phyloP scores from a whole-genome alignment of 2,113 vertebrate species.

The Sorex fumeus region DNA sequence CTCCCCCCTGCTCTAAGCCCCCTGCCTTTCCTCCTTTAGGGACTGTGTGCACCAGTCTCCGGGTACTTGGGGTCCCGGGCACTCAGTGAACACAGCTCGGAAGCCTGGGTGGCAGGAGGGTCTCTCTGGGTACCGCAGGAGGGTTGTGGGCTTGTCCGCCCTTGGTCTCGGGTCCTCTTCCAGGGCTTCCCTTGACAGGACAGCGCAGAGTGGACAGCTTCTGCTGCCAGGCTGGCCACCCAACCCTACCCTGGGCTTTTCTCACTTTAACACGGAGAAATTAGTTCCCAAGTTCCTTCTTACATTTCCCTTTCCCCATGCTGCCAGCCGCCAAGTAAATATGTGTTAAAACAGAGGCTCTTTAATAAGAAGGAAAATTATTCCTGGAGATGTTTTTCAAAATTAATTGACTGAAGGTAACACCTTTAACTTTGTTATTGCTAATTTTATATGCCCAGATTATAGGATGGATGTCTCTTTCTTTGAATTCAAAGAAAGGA shows the following conservation, averaged over 20 bases:
- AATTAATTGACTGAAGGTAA: not conserved
- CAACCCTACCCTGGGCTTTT: not conserved
- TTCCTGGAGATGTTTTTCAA: not conserved
- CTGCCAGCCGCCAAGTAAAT: not conserved
- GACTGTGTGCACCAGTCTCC: no score
- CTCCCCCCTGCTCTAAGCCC: no score
- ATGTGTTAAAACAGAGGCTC: not conserved
- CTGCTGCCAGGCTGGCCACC: not conserved
- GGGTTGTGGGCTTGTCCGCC: no score
- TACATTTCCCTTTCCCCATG: not conserved
- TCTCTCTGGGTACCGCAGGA: no score
- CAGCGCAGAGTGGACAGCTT: no score
- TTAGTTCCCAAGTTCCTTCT: not conserved
- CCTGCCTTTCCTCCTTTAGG: no score
- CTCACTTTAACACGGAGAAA: not conserved
- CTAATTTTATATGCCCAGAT: not conserved
- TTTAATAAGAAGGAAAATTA: not conserved
- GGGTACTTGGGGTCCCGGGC: no score
- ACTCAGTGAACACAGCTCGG: no score
- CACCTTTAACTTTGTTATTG: not conserved
- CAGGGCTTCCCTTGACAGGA: no score
- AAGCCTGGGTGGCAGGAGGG: no score
- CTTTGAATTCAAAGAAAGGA: not conserved
- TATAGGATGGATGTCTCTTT: not conserved
- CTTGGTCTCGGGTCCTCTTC: no score